Evolutionary conservation across 1,140 invertebrate species (phyloP).

Genomic region (Mesaphorura yosii): DNA sequence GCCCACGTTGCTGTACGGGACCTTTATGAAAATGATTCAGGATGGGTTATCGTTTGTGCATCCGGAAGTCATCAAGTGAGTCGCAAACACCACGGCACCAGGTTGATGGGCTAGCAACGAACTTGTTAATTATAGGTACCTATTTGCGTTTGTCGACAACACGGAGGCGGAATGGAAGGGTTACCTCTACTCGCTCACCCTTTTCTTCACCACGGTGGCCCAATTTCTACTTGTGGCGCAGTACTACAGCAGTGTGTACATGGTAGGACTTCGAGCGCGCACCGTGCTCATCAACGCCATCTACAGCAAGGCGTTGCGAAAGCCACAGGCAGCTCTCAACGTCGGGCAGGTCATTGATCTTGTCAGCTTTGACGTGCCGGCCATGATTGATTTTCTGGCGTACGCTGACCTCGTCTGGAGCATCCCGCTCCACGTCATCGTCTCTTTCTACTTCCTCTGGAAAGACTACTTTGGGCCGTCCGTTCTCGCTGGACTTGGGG

Average conservation of each 20-base stretch:
- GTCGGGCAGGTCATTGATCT: too few relatives aligned
- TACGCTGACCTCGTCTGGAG: too few relatives aligned
- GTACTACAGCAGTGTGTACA: slow-evolving; percentile 81
- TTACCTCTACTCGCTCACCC: slow-evolving; percentile 59
- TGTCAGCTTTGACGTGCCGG: too few relatives aligned
- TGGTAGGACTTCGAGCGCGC: slow-evolving; percentile 80
- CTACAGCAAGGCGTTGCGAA: slow-evolving; percentile 67
- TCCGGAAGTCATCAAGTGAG: slow-evolving; percentile 39
- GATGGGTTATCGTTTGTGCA: slow-evolving; percentile 49
- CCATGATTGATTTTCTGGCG: too few relatives aligned
- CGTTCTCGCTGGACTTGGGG: too few relatives aligned
- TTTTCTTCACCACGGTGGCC: slow-evolving; percentile 65
- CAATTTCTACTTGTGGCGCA: slow-evolving; percentile 81
- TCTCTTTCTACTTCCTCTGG: too few relatives aligned
- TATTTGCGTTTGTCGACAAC: too few relatives aligned
- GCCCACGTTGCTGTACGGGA: slow-evolving; percentile 38
- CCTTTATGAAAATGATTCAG: slow-evolving; percentile 41
- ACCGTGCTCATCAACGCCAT: slow-evolving; percentile 73
- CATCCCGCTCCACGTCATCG: too few relatives aligned
- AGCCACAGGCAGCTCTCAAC: slow-evolving; percentile 64
- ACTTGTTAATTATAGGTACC: too few relatives aligned
- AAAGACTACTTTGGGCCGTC: too few relatives aligned
- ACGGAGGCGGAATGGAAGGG: slow-evolving; percentile 71
- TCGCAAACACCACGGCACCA: neutral
- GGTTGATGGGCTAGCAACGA: too few relatives aligned